Base-by-base conservation (phyloP, 2,888 invertebrate genomes). In the Scaptodrosophila latifasciaeformis region DNA sequence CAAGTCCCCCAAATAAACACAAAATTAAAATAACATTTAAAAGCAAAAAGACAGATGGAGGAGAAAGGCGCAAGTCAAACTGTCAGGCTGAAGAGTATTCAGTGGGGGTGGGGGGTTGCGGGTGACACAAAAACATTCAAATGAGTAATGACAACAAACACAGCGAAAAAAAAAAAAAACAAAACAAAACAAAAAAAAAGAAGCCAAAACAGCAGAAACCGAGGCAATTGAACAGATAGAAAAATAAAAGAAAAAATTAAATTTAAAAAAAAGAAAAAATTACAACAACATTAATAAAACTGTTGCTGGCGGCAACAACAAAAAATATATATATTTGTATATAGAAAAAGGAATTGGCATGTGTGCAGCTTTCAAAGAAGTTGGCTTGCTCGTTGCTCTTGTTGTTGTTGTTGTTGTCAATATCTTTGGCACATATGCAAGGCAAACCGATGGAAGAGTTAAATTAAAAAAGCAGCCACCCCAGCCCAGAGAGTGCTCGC, bases 111-210 rank as follows among this genome's bases (percentile, higher is more conserved):
- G 24, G 24, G 2, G 18, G 18, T 13, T 19, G 18, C 29, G n/a
- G 17, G 9, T 69, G 70, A 66, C 70, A 69, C 52, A 66, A 55
- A 54, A 74, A 57, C 71, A 70, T 66, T 61, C 42, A 46, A 59
- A 79, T 79, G 80, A 72, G 80, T 72, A 72, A 72, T 74, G 77
- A 70, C 67, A 69, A 59, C 59, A 58, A 58, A 67, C 58, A 70
- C 48, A 34, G 12, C n/a, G 13, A n/a, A 34, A 13, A 13, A 34
- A 12, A 34, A 34, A 34, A 7, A 3, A 34, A 34, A 34, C 34
- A 34, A 12, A 34, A 34, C 34, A 34, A 15, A 15, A 13, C 15
- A 34, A 34, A 34, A 34, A 4, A 37, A 18, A 37, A 18, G 37
- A 6, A 5, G 15, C 37, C 15, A 17, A 24, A 24, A 5, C 24